A percentile compares a stretch with the other conserved stretches of the same genome.
These are phyloP conservation scores for Megatriorchis doriae DNA, from an alignment of 2,113 vertebrate genomes.

Conservation along the genomic window DNA sequence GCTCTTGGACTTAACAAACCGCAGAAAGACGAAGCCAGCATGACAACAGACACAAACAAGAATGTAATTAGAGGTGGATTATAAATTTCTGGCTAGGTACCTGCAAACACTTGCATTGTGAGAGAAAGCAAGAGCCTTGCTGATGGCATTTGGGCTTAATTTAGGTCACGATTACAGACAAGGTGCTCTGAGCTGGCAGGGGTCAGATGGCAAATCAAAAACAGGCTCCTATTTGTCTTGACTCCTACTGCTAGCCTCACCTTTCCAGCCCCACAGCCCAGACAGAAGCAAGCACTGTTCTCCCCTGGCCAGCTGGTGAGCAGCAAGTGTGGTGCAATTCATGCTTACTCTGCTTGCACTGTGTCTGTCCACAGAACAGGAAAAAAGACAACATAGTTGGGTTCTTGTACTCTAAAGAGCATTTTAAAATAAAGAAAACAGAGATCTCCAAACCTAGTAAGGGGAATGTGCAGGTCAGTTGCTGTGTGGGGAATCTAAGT, in stretches of 20 bases:
- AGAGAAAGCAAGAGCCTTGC: constrained; percentile 18
- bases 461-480: background rate
- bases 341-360: background rate
- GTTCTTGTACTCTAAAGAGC: background rate
- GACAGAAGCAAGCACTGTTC: constrained; percentile 63
- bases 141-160: constrained; percentile 51
- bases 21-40: constrained; percentile 45
- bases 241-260: constrained; percentile 51
- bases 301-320: constrained; percentile 42
- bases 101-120: constrained; percentile 39
- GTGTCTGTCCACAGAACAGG: background rate
- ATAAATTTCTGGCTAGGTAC: constrained; percentile 54
- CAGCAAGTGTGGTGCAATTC: constrained; percentile 31
- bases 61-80: constrained; percentile 64
- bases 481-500: background rate
- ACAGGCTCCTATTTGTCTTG: constrained; percentile 64
- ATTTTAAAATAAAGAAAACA: background rate
- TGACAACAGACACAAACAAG: constrained; percentile 58
- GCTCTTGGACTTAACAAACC: constrained; percentile 9
- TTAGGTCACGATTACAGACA: constrained; percentile 36
- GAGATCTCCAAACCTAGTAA: background rate
- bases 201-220: constrained; percentile 64
- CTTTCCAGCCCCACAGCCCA: constrained; percentile 15
- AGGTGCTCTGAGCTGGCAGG: constrained; percentile 59
- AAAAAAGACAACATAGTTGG: background rate